Percentiles rank a stretch among this genome's conserved stretches.
Conservation (phyloP, 2,888 invertebrate species). For the Pandemis cinnamomeana region DNA sequence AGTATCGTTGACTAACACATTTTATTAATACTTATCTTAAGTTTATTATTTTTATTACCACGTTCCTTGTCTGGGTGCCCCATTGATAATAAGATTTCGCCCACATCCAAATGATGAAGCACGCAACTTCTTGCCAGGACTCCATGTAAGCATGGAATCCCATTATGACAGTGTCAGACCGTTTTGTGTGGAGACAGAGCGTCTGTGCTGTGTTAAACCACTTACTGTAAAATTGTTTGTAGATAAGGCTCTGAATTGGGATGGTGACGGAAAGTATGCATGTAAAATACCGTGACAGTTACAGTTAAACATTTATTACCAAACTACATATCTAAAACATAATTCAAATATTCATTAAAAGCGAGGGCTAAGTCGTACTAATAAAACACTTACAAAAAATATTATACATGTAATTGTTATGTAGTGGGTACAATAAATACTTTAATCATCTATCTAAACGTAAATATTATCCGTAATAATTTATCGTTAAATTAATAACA, state of each 20-base stretch:
- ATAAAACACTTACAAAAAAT: constrained; percentile 8
- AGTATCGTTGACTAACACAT: too few species aligned
- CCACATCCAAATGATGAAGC: too few species aligned
- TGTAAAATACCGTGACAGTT: constrained; percentile 5
- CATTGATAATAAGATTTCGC: too few species aligned
- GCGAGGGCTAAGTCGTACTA: neutral
- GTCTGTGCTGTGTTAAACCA: too few species aligned
- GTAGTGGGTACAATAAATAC: constrained; percentile 7
- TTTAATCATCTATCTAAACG: constrained; percentile 20
- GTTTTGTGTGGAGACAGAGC: too few species aligned
- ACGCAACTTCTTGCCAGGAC: too few species aligned
- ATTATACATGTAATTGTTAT: constrained; percentile 3
- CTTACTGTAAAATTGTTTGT: neutral
- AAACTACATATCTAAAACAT: constrained; percentile 11
- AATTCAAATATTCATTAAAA: neutral
- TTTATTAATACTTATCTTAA: too few species aligned
- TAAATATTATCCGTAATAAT: constrained; percentile 7
- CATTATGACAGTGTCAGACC: too few species aligned
- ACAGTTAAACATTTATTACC: constrained; percentile 13
- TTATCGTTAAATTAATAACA: constrained; percentile 8
- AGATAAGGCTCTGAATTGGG: neutral
- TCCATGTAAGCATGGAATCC: too few species aligned
- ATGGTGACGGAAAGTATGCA: neutral
- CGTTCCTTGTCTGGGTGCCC: too few species aligned
- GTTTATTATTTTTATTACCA: too few species aligned